Evolutionary conservation across 1,140 invertebrate genomes (phyloP).

Genomic region (Diuraphis noxia): DNA sequence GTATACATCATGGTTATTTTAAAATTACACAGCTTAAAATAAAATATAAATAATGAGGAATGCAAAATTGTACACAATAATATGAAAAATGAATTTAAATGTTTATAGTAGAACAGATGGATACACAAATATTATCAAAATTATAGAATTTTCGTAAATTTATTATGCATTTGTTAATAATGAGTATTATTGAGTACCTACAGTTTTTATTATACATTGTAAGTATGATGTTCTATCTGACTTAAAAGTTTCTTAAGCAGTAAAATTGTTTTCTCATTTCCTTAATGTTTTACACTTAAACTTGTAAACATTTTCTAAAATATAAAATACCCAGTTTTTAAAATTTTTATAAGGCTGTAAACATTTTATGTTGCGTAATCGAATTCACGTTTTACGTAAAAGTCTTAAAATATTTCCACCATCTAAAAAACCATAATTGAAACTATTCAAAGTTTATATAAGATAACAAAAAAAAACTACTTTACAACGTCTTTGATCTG

Average conservation of each 20-base stretch:
- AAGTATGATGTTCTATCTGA: no score
- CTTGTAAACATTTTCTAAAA: neutral
- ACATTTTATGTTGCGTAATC: neutral
- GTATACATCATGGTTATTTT: no score
- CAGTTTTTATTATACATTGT: no score
- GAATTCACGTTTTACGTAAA: neutral
- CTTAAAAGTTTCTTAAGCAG: neutral
- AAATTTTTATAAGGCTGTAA: neutral
- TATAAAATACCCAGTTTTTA: neutral
- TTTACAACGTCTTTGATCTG: neutral
- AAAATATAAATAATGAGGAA: no score
- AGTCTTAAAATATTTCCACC: neutral
- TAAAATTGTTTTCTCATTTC: neutral
- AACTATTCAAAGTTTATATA: neutral
- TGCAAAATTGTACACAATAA: no score
- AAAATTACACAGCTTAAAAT: no score
- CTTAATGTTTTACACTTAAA: neutral
- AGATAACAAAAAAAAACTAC: neutral
- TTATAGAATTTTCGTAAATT: no score
- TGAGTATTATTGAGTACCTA: no score
- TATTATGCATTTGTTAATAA: no score
- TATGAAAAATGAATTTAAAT: no score
- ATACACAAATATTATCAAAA: no score
- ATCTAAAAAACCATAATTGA: neutral
- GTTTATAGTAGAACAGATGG: no score